phyloP scores from a whole-genome alignment of 2,113 vertebrate genomes.

The Triplophysa dalaica region DNA sequence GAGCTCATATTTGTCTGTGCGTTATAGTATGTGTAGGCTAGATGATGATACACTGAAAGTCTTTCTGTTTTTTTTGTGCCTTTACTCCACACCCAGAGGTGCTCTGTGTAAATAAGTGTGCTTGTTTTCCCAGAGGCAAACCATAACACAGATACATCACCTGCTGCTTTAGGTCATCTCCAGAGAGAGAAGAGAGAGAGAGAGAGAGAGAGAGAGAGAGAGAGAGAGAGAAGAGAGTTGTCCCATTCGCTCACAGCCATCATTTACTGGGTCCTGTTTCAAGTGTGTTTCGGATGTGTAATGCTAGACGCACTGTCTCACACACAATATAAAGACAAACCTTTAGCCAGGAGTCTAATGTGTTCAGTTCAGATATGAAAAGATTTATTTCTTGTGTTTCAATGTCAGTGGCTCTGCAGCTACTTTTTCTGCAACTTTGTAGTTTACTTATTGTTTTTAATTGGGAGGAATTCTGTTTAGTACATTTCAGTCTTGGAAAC shows the following conservation, averaged over 20 bases:
- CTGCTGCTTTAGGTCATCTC: conserved; percentile 69
- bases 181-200: conserved; percentile 44
- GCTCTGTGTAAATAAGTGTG: conserved; percentile 79
- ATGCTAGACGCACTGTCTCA: conserved; percentile 59
- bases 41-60: conserved; percentile 19
- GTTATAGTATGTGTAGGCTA: conserved; percentile 5
- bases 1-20: conserved; percentile 27
- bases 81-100: conserved; percentile 70
- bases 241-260: conserved; percentile 68
- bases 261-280: conserved; percentile 77
- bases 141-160: conserved; percentile 74
- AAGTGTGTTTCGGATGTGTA: conserved; percentile 76
- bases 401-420: conserved; percentile 42
- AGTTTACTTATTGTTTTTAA: too few species aligned
- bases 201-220: too few species aligned
- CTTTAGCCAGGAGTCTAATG: conserved; percentile 60
- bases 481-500: too few species aligned
- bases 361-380: conserved; percentile 51
- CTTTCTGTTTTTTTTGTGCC: conserved; percentile 35
- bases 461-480: too few species aligned
- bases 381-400: conserved; percentile 45
- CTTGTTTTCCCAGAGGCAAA: conserved; percentile 66
- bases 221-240: neutral
- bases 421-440: neutral
- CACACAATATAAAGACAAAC: conserved; percentile 63